Conservation (phyloP, 2,113 vertebrate genomes). For the Ranitomeya imitator region DNA sequence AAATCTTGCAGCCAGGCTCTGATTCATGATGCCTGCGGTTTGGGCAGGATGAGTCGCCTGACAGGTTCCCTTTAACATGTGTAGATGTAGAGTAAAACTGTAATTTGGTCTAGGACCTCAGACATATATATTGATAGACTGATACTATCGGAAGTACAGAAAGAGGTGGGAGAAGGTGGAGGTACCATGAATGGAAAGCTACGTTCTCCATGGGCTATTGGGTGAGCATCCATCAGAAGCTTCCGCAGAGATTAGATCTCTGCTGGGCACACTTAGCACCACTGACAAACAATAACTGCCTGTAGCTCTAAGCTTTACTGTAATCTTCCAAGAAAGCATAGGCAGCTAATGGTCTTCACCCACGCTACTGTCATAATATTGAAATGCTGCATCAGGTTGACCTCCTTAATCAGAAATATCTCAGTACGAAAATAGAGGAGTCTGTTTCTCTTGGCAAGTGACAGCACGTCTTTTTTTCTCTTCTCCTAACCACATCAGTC, state of each 20-base stretch:
- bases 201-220: neutral
- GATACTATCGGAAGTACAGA: neutral
- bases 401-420: conserved; percentile 54
- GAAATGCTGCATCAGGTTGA: conserved; percentile 57
- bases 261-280: neutral
- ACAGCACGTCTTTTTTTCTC: conserved; percentile 29
- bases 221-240: neutral
- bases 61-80: neutral
- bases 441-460: conserved; percentile 49
- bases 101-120: too few species aligned
- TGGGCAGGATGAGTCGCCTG: too few species aligned
- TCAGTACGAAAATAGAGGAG: conserved; percentile 48
- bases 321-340: conserved; percentile 51
- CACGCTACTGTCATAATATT: conserved; percentile 55
- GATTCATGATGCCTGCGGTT: too few species aligned
- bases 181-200: neutral
- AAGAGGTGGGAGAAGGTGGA: neutral
- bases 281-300: conserved; percentile 17
- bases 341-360: conserved; percentile 44
- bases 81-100: neutral
- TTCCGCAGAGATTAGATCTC: neutral
- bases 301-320: conserved; percentile 19
- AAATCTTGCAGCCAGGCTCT: too few species aligned
- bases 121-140: neutral
- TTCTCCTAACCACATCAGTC: conserved; percentile 45